phyloP scores from a whole-genome alignment of 1,140 invertebrate species.

The Drosophila serrata region DNA sequence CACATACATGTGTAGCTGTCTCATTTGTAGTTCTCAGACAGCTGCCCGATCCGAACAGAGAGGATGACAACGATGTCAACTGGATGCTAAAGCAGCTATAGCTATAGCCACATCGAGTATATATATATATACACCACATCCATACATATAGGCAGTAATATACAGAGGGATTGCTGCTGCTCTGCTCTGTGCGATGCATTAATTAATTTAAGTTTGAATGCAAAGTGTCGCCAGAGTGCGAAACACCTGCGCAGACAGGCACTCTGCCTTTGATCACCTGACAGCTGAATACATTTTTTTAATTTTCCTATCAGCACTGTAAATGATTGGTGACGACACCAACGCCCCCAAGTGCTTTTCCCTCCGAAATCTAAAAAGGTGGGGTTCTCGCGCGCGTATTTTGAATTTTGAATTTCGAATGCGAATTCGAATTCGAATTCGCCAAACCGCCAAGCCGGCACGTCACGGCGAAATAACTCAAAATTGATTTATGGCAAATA shows the following conservation, averaged over 20 bases:
- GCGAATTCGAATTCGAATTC: slow-evolving; percentile 32
- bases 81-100: slow-evolving; percentile 33
- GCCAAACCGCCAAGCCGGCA: slow-evolving; percentile 49
- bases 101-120: background rate
- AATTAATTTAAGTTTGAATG: slow-evolving; percentile 80
- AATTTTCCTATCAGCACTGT: slow-evolving; percentile 69
- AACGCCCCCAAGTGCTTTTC: slow-evolving; percentile 31
- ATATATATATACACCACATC: background rate
- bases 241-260: slow-evolving; percentile 80
- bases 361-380: slow-evolving; percentile 1
- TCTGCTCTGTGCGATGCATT: slow-evolving; percentile 65
- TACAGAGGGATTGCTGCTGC: slow-evolving; percentile 6
- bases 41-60: slow-evolving; percentile 51
- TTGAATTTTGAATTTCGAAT: slow-evolving; percentile 57
- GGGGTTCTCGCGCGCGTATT: slow-evolving; percentile 31
- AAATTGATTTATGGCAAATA: slow-evolving; percentile 82
- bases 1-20: slow-evolving; percentile 69
- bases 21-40: slow-evolving; percentile 75
- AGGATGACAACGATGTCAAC: slow-evolving; percentile 56
- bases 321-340: slow-evolving; percentile 50
- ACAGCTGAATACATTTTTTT: slow-evolving; percentile 82
- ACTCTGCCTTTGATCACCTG: slow-evolving; percentile 76
- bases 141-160: background rate
- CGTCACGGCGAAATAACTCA: slow-evolving; percentile 78
- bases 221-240: slow-evolving; percentile 80